Percentiles rank a stretch among this genome's conserved stretches.
phyloP scores from a whole-genome alignment of 92 coral and sea anemone species.

The Actinostola sp. region DNA sequence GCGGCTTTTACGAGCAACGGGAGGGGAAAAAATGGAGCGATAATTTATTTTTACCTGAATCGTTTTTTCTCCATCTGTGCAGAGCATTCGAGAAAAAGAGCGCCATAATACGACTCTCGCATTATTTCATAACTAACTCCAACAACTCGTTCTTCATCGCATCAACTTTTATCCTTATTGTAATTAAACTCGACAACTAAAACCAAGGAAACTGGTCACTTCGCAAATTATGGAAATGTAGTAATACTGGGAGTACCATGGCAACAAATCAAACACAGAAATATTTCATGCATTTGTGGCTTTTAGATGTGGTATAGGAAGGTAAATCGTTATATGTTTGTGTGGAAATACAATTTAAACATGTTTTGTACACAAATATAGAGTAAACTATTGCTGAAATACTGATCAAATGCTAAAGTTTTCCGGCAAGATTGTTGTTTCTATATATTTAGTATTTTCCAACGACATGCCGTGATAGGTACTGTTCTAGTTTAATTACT shows the following conservation, averaged over 20 bases:
- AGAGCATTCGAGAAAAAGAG: conserved; percentile 29
- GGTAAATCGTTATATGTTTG: no score
- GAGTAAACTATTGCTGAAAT: no score
- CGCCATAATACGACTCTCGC: conserved; percentile 13
- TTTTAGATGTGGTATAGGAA: not conserved
- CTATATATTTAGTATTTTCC: not conserved
- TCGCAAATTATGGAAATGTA: conserved; percentile 8
- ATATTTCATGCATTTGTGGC: not conserved
- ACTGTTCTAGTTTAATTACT: conserved; percentile 2
- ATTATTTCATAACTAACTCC: not conserved
- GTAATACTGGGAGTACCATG: not conserved
- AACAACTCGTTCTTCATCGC: not conserved
- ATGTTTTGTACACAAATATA: no score
- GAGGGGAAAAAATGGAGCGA: not conserved
- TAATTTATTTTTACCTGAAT: conserved; percentile 2
- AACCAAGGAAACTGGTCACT: conserved; percentile 3
- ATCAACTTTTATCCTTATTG: not conserved
- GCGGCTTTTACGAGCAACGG: conserved; percentile 10
- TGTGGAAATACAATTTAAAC: no score
- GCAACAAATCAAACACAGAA: not conserved
- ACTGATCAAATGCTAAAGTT: no score
- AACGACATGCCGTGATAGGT: not conserved
- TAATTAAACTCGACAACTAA: not conserved
- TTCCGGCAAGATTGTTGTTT: not conserved
- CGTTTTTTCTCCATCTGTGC: conserved; percentile 13